A percentile compares a stretch with the other conserved stretches of the same genome.
Evolutionary conservation across 2,888 invertebrate genomes (phyloP).

Genomic region (Synergus umbraculus): DNA sequence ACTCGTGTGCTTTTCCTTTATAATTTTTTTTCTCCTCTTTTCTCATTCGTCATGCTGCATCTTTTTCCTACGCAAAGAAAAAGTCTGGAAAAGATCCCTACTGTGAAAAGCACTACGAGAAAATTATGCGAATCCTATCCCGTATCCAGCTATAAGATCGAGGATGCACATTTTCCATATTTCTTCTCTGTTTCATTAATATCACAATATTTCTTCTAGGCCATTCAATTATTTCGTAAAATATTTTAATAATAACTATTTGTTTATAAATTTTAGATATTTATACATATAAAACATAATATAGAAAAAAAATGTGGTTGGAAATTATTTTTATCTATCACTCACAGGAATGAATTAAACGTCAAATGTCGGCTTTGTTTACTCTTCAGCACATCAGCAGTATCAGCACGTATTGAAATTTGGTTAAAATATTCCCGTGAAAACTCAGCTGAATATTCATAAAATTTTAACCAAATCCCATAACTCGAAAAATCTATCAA

Average conservation of each 20-base stretch:
- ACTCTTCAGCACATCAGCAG: no score
- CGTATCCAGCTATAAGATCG: background rate
- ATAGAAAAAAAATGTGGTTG: no score
- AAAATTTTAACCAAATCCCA: no score
- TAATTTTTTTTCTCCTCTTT: background rate
- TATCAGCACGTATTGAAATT: no score
- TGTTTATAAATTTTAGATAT: no score
- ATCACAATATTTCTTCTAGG: background rate
- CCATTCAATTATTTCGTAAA: background rate
- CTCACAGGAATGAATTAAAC: no score
- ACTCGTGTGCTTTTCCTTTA: background rate
- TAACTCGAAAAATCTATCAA: no score
- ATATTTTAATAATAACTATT: background rate
- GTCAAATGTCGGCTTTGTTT: no score
- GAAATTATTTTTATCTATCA: no score
- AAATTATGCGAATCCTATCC: conserved; percentile 22
- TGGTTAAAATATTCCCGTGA: no score
- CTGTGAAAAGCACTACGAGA: background rate
- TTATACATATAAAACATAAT: no score
- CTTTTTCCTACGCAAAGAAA: background rate
- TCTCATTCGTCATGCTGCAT: conserved; percentile 29
- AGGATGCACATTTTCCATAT: conserved; percentile 1
- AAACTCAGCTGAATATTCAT: no score
- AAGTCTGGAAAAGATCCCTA: conserved; percentile 1
- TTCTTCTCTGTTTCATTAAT: background rate